phyloP scores from a whole-genome alignment of 2,888 invertebrate species.

The Pollenia griseotomentosa region DNA sequence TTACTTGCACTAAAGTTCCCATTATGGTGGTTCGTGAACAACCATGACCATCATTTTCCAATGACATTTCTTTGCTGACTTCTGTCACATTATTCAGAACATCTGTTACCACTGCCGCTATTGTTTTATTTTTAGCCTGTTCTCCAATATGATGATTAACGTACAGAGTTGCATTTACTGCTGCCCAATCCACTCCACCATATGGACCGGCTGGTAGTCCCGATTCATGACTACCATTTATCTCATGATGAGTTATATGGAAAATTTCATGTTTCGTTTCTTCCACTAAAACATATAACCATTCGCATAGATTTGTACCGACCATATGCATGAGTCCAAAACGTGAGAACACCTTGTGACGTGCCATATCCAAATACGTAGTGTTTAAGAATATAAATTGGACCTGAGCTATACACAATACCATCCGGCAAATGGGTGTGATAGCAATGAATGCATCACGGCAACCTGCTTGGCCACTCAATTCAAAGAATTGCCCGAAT shows the following conservation, averaged over 20 bases:
- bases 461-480: slow-evolving; percentile 86
- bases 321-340: slow-evolving; percentile 96
- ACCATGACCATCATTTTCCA: slow-evolving; percentile 75
- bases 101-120: slow-evolving; percentile 60
- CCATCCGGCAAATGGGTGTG: slow-evolving; percentile 92
- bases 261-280: slow-evolving; percentile 95
- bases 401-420: slow-evolving; percentile 94
- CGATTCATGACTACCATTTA: slow-evolving; percentile 71
- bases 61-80: slow-evolving; percentile 4
- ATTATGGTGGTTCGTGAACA: slow-evolving; percentile 89
- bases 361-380: slow-evolving; percentile 88
- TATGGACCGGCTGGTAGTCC: slow-evolving; percentile 67
- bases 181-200: slow-evolving; percentile 77
- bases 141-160: slow-evolving; percentile 61
- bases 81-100: slow-evolving; percentile 73
- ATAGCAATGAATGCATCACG: slow-evolving; percentile 89
- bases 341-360: slow-evolving; percentile 89
- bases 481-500: slow-evolving; percentile 91
- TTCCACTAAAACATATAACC: slow-evolving; percentile 94
- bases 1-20: slow-evolving; percentile 88
- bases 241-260: slow-evolving; percentile 86
- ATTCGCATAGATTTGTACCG: slow-evolving; percentile 96
- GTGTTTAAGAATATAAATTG: slow-evolving; percentile 97
- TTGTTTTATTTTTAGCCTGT: slow-evolving; percentile 64
- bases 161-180: slow-evolving; percentile 77